These are phyloP conservation scores for Corbicula japonica DNA, from an alignment of 2,888 invertebrate species.

Conservation along the genomic window DNA sequence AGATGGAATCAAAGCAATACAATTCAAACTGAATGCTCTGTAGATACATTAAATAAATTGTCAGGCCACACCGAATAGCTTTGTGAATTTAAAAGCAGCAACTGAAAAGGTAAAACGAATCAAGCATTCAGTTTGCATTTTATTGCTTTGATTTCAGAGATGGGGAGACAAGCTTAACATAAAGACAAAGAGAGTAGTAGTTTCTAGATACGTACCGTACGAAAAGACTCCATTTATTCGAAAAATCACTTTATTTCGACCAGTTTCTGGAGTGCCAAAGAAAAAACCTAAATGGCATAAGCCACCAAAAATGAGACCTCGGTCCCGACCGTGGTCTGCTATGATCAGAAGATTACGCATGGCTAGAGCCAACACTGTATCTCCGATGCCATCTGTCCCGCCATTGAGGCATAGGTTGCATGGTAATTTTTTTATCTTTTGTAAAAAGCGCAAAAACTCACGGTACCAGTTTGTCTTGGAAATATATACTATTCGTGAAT, in stretches of 20 bases:
- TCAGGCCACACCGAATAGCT: no score
- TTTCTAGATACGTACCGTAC: slow-evolving; percentile 56
- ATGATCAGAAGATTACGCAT: slow-evolving; percentile 43
- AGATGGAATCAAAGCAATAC: background rate
- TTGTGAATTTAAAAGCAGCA: background rate
- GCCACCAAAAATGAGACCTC: slow-evolving; percentile 40
- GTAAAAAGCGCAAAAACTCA: no score
- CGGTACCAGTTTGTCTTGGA: no score
- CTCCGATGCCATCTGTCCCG: slow-evolving; percentile 45
- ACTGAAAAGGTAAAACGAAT: background rate
- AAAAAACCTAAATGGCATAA: slow-evolving; percentile 38
- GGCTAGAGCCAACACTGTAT: slow-evolving; percentile 37
- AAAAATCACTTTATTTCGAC: slow-evolving; percentile 54
- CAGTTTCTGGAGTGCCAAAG: slow-evolving; percentile 14
- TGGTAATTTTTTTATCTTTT: no score
- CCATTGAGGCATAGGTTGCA: slow-evolving; percentile 46
- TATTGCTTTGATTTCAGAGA: slow-evolving; percentile 16
- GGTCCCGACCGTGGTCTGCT: slow-evolving; percentile 56
- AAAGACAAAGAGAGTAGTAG: slow-evolving; percentile 49
- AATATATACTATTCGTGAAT: no score
- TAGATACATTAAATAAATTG: no score
- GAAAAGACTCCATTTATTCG: slow-evolving; percentile 52
- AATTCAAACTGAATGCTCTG: slow-evolving; percentile 42
- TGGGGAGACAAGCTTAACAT: slow-evolving; percentile 4
- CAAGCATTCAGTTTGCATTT: background rate